Evolutionary conservation across 2,888 invertebrate species (phyloP).

Genomic region (Temnothorax unifasciatus): DNA sequence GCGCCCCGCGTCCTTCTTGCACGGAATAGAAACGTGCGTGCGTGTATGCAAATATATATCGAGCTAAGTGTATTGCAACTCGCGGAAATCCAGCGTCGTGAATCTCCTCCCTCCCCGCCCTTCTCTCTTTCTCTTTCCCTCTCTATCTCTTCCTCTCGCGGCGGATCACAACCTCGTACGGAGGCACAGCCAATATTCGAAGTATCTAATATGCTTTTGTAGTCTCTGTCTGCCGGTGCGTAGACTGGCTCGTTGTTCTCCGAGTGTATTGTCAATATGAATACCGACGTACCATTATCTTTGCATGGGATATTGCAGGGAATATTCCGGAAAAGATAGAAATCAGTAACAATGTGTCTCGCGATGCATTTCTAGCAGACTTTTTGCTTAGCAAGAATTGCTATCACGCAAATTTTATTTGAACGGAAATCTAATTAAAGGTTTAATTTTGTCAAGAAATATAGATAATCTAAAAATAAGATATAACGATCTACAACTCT

Average conservation of each 20-base stretch:
- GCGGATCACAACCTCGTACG: conserved; percentile 65
- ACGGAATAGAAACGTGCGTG: conserved; percentile 75
- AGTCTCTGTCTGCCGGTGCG: conserved; percentile 52
- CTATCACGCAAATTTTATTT: not conserved
- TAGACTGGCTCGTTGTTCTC: conserved; percentile 50
- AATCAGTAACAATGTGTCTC: conserved; percentile 50
- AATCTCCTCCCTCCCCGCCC: conserved; percentile 63
- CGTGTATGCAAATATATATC: conserved; percentile 74
- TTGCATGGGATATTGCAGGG: conserved; percentile 27
- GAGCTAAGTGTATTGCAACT: conserved; percentile 78
- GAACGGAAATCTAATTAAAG: not conserved
- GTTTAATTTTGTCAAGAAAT: not conserved
- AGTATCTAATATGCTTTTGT: conserved; percentile 82
- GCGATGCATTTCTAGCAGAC: conserved; percentile 4
- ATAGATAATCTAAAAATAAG: not conserved
- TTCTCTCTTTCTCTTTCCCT: not conserved
- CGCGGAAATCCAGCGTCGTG: conserved; percentile 75
- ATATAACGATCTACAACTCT: not conserved
- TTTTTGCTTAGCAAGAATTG: not conserved
- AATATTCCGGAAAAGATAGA: conserved; percentile 35
- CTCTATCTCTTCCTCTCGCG: conserved; percentile 52
- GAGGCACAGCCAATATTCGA: conserved; percentile 80
- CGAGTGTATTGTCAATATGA: conserved; percentile 68
- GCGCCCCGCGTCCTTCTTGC: conserved; percentile 64
- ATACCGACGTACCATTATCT: conserved; percentile 56